Percentiles rank a stretch among this genome's conserved stretches.
phyloP scores from a whole-genome alignment of 2,797 vertebrate genomes.

The Poeciliopsis gracilis region DNA sequence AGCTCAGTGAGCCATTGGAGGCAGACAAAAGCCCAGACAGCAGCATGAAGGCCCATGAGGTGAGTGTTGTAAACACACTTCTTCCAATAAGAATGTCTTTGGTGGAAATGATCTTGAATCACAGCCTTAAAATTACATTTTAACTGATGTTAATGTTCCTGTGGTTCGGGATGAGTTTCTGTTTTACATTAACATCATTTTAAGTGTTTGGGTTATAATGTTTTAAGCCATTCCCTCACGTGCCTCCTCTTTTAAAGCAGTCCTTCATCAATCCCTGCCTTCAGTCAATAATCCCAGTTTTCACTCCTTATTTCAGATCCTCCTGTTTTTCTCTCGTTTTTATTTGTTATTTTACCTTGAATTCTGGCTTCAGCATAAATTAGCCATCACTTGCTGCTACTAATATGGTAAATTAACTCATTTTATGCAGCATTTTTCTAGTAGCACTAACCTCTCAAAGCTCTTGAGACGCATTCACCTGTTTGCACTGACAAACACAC shows the following conservation, averaged over 20 bases:
- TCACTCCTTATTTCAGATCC: neutral
- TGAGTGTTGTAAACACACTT: conserved; percentile 54
- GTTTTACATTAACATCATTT: neutral
- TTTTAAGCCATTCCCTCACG: neutral
- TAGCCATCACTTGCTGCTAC: neutral
- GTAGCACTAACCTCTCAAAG: no score
- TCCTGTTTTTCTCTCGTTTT: neutral
- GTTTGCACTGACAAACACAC: no score
- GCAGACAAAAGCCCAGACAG: conserved; percentile 86
- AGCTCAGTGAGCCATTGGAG: conserved; percentile 87
- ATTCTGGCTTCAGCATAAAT: no score
- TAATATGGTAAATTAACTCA: no score
- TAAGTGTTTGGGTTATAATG: neutral
- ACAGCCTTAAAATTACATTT: neutral
- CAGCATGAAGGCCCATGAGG: conserved; percentile 92
- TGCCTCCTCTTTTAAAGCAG: neutral
- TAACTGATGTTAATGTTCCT: neutral
- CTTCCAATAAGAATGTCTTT: neutral
- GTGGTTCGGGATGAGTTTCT: neutral
- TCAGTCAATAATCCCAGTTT: neutral
- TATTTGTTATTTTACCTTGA: neutral
- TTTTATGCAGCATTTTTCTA: no score
- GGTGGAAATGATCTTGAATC: neutral
- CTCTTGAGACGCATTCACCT: no score
- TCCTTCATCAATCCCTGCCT: neutral